phyloP scores from a whole-genome alignment of 30 jellyfish, hydroid and myxozoan species.

The Turritopsis dohrnii region DNA sequence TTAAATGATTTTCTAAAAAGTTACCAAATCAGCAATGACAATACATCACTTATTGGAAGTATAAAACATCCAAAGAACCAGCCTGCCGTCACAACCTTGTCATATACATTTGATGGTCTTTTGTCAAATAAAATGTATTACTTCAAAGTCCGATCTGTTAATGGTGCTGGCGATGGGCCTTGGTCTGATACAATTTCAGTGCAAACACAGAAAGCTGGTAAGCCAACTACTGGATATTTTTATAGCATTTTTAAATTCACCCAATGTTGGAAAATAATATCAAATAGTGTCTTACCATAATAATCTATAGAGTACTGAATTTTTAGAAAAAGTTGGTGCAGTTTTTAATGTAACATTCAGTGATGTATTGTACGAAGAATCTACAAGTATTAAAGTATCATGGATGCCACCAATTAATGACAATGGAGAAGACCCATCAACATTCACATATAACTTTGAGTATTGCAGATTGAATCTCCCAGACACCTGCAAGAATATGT shows the following conservation, averaged over 20 bases:
- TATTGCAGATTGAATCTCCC: not conserved
- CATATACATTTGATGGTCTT: not conserved
- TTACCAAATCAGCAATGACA: not conserved
- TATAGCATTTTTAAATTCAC: not conserved
- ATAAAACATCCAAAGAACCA: not conserved
- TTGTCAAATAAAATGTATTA: not conserved
- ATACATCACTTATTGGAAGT: not conserved
- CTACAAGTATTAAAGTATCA: not conserved
- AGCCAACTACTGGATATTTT: not conserved
- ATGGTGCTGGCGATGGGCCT: conserved; percentile 10
- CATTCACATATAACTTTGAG: not conserved
- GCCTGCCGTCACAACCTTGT: not conserved
- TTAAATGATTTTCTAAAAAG: not conserved
- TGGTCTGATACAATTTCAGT: not conserved
- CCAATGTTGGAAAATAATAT: too few species aligned
- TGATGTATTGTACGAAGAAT: not conserved
- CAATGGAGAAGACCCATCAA: conserved; percentile 8
- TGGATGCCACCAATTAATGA: not conserved
- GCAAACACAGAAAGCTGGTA: not conserved
- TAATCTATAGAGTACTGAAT: too few species aligned
- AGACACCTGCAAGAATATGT: conserved; percentile 1
- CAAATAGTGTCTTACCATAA: too few species aligned
- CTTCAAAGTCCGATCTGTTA: not conserved
- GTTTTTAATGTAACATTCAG: not conserved
- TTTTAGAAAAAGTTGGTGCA: not conserved